Percentiles rank a stretch among this genome's conserved stretches.
These are phyloP conservation scores for Phylloscopus trochilus DNA, from an alignment of 2,113 vertebrate species.

Conservation along the genomic window DNA sequence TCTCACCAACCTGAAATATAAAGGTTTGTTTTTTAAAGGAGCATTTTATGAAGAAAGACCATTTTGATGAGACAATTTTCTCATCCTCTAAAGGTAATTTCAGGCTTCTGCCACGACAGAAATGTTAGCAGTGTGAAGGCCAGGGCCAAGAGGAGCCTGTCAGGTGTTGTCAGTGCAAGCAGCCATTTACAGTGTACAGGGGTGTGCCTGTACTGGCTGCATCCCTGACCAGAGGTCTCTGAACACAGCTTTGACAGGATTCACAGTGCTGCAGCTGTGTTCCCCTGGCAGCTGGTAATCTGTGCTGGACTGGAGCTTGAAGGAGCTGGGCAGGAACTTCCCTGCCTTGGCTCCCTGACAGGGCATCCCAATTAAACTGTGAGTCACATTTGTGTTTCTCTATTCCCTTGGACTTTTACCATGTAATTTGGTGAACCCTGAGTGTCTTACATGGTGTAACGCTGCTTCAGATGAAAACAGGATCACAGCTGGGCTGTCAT, in stretches of 20 bases:
- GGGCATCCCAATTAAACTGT: background rate
- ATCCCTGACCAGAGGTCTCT: background rate
- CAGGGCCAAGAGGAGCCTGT: background rate
- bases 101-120: background rate
- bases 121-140: background rate
- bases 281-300: background rate
- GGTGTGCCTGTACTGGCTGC: background rate
- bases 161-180: accelerated
- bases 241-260: background rate
- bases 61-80: background rate
- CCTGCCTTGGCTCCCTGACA: background rate
- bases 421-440: accelerated
- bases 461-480: background rate
- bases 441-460: background rate
- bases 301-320: background rate
- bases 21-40: background rate
- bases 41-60: background rate
- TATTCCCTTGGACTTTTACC: background rate
- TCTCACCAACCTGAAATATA: background rate
- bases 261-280: background rate
- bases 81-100: background rate
- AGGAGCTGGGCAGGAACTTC: background rate
- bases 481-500: background rate
- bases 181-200: background rate
- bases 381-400: background rate